Conservation (phyloP, 2,797 vertebrate genomes). For the Cossypha heuglini region DNA sequence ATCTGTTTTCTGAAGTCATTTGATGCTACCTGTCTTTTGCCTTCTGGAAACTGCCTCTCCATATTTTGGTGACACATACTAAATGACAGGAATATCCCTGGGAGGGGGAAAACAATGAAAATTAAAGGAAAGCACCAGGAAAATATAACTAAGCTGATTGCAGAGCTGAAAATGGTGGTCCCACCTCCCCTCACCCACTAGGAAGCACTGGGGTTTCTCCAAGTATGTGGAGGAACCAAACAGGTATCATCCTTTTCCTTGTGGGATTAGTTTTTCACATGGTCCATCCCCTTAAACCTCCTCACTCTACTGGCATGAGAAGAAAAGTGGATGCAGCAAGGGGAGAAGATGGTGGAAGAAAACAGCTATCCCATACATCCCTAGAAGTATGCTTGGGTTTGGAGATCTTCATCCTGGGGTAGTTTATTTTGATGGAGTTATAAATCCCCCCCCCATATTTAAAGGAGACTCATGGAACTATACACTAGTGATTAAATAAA, state of each 20-base stretch:
- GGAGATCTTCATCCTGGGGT: neutral
- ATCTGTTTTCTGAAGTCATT: constrained; percentile 8
- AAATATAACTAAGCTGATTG: neutral
- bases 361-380: neutral
- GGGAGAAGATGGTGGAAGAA: neutral
- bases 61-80: neutral
- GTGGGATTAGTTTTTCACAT: neutral
- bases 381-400: neutral
- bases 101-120: neutral
- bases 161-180: neutral
- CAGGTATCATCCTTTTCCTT: neutral
- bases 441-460: neutral
- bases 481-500: neutral
- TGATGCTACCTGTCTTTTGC: constrained; percentile 36
- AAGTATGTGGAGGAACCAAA: neutral
- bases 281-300: neutral
- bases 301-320: neutral
- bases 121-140: neutral
- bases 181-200: neutral
- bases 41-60: neutral
- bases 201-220: neutral
- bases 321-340: neutral
- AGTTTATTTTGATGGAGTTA: neutral
- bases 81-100: neutral
- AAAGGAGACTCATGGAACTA: neutral